phyloP scores from a whole-genome alignment of 2,113 vertebrate species.

The Oryzias melastigma region DNA sequence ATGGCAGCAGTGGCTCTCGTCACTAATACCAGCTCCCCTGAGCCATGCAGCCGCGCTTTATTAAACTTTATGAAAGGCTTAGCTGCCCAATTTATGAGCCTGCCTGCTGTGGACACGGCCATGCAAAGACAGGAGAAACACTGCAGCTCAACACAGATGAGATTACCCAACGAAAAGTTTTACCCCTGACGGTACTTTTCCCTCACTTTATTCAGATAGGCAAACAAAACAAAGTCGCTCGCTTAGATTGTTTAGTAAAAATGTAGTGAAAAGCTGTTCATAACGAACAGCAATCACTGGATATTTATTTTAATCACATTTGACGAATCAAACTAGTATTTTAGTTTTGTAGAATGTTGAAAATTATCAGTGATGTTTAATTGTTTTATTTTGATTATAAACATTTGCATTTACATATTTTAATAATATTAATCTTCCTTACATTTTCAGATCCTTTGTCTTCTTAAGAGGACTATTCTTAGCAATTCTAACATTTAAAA shows the following conservation, averaged over 20 bases:
- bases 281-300: too few relatives aligned
- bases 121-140: slow-evolving; percentile 89
- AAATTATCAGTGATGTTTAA: too few relatives aligned
- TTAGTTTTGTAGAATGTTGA: too few relatives aligned
- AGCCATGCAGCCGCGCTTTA: slow-evolving; percentile 97
- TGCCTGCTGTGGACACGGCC: slow-evolving; percentile 85
- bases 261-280: slow-evolving; percentile 3
- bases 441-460: too few relatives aligned
- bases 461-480: too few relatives aligned
- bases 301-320: too few relatives aligned
- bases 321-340: too few relatives aligned
- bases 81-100: slow-evolving; percentile 98
- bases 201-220: slow-evolving; percentile 42
- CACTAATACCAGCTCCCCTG: slow-evolving; percentile 99
- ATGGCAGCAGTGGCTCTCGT: slow-evolving; percentile 90
- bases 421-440: too few relatives aligned
- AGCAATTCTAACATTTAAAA: too few relatives aligned
- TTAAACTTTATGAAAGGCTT: slow-evolving; percentile 99
- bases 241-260: slow-evolving; percentile 9
- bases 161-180: slow-evolving; percentile 68
- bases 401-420: too few relatives aligned
- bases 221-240: slow-evolving; percentile 43
- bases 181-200: slow-evolving; percentile 60
- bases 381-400: too few relatives aligned
- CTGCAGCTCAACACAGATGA: slow-evolving; percentile 80